These are phyloP conservation scores for Octonoba sinensis DNA, from an alignment of 2,888 invertebrate genomes.

Conservation along the genomic window DNA sequence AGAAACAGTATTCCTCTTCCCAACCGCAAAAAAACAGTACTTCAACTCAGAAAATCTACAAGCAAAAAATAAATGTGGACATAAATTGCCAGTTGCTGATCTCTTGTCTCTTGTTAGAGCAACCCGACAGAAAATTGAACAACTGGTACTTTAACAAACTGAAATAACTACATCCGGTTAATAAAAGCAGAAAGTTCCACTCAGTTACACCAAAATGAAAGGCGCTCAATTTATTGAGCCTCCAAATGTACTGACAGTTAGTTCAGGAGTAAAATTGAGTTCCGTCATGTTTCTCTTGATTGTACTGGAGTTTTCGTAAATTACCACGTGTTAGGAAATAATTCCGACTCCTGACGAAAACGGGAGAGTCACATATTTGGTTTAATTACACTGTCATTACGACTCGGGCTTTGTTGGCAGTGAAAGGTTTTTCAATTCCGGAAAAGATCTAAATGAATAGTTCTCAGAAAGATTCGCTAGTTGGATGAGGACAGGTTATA, in stretches of 20 bases:
- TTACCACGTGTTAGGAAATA: too few species aligned
- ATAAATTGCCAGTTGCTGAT: too few species aligned
- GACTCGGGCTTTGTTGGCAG: not conserved
- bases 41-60: too few species aligned
- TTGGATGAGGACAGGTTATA: too few species aligned
- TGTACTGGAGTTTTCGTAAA: too few species aligned
- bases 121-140: not conserved
- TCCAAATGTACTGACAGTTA: constrained; percentile 3
- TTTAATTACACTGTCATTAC: constrained; percentile 11
- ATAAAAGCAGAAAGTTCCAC: not conserved
- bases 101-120: too few species aligned
- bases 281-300: constrained; percentile 4
- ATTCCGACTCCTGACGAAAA: too few species aligned
- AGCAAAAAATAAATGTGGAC: too few species aligned
- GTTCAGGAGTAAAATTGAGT: constrained; percentile 7
- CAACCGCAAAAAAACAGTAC: too few species aligned
- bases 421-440: not conserved
- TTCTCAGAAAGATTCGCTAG: too few species aligned
- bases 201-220: constrained; percentile 1
- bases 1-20: too few species aligned
- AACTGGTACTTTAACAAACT: not conserved
- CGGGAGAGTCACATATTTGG: not conserved
- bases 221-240: constrained; percentile 1
- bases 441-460: too few species aligned
- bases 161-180: not conserved